Evolutionary conservation across 1,140 invertebrate genomes (phyloP).

Genomic region (Brachystomella parvula): DNA sequence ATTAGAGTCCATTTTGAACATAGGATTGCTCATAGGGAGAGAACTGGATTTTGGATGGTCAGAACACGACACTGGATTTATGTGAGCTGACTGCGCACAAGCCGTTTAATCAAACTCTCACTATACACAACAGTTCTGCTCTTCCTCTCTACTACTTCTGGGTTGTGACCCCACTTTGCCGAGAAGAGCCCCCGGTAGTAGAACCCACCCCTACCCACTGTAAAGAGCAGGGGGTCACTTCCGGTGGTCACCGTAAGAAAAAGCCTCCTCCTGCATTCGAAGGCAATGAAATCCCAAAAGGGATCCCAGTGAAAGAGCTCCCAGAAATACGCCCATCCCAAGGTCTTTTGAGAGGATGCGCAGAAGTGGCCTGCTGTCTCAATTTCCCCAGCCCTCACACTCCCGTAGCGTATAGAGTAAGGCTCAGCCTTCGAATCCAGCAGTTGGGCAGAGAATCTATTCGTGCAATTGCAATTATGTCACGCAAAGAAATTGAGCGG

Average conservation of each 20-base stretch:
- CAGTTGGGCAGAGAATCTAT: background rate
- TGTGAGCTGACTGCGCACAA: background rate
- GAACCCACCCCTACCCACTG: too few relatives aligned
- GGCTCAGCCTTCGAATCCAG: background rate
- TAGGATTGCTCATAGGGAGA: background rate
- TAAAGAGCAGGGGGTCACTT: background rate
- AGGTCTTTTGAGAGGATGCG: background rate
- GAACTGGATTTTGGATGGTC: background rate
- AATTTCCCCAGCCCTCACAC: background rate
- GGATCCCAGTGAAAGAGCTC: background rate
- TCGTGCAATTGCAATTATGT: background rate
- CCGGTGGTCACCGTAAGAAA: background rate
- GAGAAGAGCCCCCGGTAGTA: background rate
- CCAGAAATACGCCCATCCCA: background rate
- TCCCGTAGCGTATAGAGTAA: background rate
- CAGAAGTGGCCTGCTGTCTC: background rate
- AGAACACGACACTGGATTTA: background rate
- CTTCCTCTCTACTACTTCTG: background rate
- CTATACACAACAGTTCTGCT: background rate
- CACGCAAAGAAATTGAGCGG: background rate
- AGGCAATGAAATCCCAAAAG: background rate
- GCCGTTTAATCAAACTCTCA: background rate
- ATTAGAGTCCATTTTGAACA: background rate
- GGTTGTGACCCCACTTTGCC: background rate
- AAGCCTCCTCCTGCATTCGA: background rate